These are phyloP conservation scores for Drosophila subpulchrella DNA, from an alignment of 1,140 invertebrate species.

Conservation along the genomic window DNA sequence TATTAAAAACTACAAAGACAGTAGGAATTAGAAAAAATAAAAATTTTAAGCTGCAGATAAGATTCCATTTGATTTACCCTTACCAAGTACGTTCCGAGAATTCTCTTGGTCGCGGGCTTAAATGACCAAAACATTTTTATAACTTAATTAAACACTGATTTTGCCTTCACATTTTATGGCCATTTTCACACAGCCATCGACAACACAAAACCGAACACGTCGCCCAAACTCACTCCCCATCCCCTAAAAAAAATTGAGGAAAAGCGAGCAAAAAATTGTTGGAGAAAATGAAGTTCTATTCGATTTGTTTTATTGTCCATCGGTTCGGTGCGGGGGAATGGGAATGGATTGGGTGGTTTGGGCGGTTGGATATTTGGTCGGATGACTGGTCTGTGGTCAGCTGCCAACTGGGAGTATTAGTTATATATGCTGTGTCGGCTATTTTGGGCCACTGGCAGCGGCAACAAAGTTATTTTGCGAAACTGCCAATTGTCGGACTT, in stretches of 20 bases:
- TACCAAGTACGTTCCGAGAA: slow-evolving; percentile 7
- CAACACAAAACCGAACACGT: slow-evolving; percentile 32
- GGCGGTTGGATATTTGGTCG: slow-evolving; percentile 34
- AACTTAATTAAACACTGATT: slow-evolving; percentile 81
- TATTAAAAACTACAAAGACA: no score
- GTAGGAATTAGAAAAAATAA: no score
- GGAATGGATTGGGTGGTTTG: slow-evolving; percentile 19
- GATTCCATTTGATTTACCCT: slow-evolving; percentile 32
- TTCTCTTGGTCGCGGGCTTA: slow-evolving; percentile 25
- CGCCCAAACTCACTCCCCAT: background rate
- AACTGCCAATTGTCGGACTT: slow-evolving; percentile 74
- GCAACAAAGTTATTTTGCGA: slow-evolving; percentile 68
- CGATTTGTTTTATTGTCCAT: slow-evolving; percentile 81
- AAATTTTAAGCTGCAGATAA: slow-evolving; percentile 5
- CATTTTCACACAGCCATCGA: slow-evolving; percentile 57
- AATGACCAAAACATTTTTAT: slow-evolving; percentile 76
- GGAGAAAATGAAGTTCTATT: slow-evolving; percentile 72
- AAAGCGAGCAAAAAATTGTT: slow-evolving; percentile 31
- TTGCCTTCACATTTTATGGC: slow-evolving; percentile 67
- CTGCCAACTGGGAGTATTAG: slow-evolving; percentile 74
- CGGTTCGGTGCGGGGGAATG: slow-evolving; percentile 12
- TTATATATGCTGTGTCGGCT: slow-evolving; percentile 73
- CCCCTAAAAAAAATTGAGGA: slow-evolving; percentile 7
- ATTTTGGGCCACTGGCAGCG: slow-evolving; percentile 48
- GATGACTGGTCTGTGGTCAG: slow-evolving; percentile 52